These are phyloP conservation scores for Ceyx margarethae DNA, from an alignment of 2,113 vertebrate species.

Conservation along the genomic window DNA sequence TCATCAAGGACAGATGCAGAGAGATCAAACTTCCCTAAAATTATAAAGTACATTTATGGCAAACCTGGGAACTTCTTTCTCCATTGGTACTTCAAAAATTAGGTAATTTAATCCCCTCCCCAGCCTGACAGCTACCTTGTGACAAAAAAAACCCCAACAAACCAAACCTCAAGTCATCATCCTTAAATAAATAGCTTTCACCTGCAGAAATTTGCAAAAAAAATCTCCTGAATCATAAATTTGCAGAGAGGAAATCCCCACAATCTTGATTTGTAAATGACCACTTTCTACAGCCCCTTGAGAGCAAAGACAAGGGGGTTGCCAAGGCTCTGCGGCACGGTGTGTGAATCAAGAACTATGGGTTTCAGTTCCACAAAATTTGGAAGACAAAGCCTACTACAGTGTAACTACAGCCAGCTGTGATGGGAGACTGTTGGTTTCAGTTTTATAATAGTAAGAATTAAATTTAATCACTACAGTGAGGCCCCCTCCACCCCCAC, in stretches of 20 bases:
- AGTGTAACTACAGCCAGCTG: neutral
- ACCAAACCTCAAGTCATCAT: neutral
- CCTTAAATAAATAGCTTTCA: neutral
- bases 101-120: neutral
- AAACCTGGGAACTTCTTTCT: neutral
- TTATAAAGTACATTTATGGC: neutral
- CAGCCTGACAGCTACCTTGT: neutral
- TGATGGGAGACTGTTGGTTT: neutral
- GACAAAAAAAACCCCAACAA: neutral
- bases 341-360: neutral
- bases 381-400: neutral
- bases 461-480: neutral
- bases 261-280: neutral
- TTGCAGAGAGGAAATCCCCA: conserved; percentile 34
- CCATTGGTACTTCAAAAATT: neutral
- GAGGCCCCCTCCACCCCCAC: neutral
- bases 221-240: neutral
- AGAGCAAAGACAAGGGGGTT: neutral
- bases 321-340: neutral
- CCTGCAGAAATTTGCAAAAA: neutral
- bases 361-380: conserved; percentile 35
- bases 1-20: neutral
- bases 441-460: neutral
- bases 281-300: neutral
- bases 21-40: neutral